A percentile compares a stretch with the other conserved stretches of the same genome.
Conservation (phyloP, 2,113 vertebrate species). For the Albula glossodonta region DNA sequence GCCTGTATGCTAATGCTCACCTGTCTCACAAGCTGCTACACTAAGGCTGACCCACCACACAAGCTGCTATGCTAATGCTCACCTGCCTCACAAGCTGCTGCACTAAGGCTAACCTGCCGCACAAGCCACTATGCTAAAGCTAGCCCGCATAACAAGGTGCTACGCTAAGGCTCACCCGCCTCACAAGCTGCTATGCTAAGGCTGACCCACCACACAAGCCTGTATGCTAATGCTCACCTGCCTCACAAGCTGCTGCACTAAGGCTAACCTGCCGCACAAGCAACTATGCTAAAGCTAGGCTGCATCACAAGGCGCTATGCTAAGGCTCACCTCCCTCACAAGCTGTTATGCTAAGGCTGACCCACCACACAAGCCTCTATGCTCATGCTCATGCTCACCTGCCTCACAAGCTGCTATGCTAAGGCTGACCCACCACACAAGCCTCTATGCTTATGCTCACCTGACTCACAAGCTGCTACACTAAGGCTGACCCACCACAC, state of each 20-base stretch:
- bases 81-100: no score
- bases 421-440: no score
- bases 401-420: constrained; percentile 33
- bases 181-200: constrained; percentile 30
- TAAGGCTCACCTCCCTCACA: constrained; percentile 34
- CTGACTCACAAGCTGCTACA: constrained; percentile 32
- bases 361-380: constrained; percentile 32
- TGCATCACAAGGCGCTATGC: constrained; percentile 36
- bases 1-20: no score
- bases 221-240: constrained; percentile 34
- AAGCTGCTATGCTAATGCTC: no score
- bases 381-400: constrained; percentile 36
- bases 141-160: no score
- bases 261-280: neutral
- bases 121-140: no score
- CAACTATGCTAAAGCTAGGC: constrained; percentile 39
- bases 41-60: no score
- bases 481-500: neutral
- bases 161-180: neutral
- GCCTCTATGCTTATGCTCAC: constrained; percentile 32
- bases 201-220: no score
- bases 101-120: no score
- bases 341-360: constrained; percentile 42
- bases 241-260: constrained; percentile 31
- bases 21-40: no score